Evolutionary conservation across 2,113 vertebrate species (phyloP).

Genomic region (Bos taurus): DNA sequence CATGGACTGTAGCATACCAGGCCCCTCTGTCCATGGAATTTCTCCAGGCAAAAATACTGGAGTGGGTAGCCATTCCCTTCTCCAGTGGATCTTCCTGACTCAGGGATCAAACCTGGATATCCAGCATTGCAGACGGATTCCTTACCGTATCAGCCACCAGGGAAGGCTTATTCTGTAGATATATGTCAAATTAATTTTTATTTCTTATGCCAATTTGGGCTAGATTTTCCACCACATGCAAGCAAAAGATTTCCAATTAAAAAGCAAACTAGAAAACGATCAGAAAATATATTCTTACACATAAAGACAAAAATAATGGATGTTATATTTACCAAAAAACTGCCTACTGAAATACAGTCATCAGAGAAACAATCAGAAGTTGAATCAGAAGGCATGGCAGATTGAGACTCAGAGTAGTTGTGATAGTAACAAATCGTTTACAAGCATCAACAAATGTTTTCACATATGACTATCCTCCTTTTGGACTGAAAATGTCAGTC

Average conservation of each 20-base stretch:
- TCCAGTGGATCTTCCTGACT: background rate
- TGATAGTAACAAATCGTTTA: slow-evolving; percentile 8
- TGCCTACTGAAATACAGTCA: background rate
- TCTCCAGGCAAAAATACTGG: background rate
- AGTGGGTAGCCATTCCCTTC: background rate
- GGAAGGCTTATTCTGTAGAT: background rate
- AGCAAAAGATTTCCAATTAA: background rate
- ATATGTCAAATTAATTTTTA: background rate
- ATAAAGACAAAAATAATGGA: background rate
- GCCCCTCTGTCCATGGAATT: background rate
- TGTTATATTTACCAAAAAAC: background rate
- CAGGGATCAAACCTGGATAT: background rate
- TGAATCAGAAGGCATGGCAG: background rate
- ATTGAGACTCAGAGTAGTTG: background rate
- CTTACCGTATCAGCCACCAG: background rate
- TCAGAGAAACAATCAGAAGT: background rate
- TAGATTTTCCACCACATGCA: background rate
- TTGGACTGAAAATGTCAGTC: background rate
- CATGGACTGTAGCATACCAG: background rate
- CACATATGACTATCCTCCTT: background rate
- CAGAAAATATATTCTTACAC: background rate
- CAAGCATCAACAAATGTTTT: background rate
- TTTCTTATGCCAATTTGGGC: background rate
- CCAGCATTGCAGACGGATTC: background rate
- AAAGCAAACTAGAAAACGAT: background rate